Conservation (phyloP, 1,140 invertebrate genomes). For the Drosophila azteca region DNA sequence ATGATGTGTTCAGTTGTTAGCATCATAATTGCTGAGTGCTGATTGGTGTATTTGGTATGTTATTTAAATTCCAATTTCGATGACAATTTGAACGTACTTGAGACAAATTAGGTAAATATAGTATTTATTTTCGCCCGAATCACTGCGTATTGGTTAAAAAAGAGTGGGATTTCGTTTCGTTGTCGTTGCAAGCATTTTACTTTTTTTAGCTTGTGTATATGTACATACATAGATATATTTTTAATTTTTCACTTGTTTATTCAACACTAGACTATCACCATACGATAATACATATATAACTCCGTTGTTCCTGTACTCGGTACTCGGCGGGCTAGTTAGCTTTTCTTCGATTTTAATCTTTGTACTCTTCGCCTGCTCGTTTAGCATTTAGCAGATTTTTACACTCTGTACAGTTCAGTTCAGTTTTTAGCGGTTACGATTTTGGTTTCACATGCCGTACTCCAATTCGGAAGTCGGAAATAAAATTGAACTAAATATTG, state of each 20-base stretch:
- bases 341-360: background rate
- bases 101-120: background rate
- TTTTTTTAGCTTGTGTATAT: background rate
- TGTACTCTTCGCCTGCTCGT: background rate
- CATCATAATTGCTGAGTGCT: conserved; percentile 60
- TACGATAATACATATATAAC: conserved; percentile 1
- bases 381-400: background rate
- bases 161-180: conserved; percentile 3
- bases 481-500: background rate
- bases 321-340: conserved; percentile 16
- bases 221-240: background rate
- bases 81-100: background rate
- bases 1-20: conserved; percentile 82
- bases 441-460: too few relatives aligned
- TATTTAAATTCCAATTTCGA: background rate
- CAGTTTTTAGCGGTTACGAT: background rate
- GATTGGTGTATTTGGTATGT: background rate
- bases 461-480: conserved; percentile 10
- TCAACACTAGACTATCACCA: conserved; percentile 3
- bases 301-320: background rate
- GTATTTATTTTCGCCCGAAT: background rate
- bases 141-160: conserved; percentile 2
- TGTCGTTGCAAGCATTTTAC: background rate
- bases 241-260: background rate
- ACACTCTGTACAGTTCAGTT: conserved; percentile 9